Evolutionary conservation across 2,113 vertebrate genomes (phyloP).

Genomic region (Ciconia maguari): DNA sequence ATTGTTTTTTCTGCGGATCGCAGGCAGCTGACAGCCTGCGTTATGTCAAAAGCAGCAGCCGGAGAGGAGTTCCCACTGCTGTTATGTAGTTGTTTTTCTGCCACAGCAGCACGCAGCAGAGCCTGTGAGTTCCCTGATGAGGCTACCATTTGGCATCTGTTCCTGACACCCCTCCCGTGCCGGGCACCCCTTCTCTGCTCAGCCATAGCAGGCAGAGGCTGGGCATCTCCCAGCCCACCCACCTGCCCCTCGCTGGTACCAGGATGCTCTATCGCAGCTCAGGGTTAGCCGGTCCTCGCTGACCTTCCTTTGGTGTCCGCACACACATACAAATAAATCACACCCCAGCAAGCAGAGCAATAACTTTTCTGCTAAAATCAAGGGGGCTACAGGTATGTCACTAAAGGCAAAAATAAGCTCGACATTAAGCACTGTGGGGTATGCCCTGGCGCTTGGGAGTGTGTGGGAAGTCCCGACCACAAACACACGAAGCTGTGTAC

Average conservation of each 20-base stretch:
- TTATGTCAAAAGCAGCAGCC: constrained; percentile 11
- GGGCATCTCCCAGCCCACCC: background rate
- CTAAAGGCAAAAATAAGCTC: background rate
- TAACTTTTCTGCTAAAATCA: background rate
- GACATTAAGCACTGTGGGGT: background rate
- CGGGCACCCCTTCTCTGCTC: background rate
- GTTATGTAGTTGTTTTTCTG: background rate
- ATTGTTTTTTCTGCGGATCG: background rate
- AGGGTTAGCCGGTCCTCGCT: background rate
- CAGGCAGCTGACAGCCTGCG: background rate
- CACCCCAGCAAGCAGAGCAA: background rate
- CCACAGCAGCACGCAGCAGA: background rate
- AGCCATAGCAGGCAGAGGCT: background rate
- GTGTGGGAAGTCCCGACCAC: fast-evolving
- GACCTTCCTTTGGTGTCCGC: background rate
- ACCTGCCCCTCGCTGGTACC: background rate
- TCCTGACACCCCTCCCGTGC: background rate
- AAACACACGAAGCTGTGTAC: background rate
- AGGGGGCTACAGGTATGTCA: background rate
- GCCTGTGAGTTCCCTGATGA: background rate
- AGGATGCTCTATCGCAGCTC: background rate
- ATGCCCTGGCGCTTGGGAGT: background rate
- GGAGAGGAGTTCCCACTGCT: background rate
- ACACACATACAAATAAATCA: background rate
- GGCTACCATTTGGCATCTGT: background rate